These are phyloP conservation scores for Drosophila lini DNA, from an alignment of 1,140 invertebrate species.

Conservation along the genomic window DNA sequence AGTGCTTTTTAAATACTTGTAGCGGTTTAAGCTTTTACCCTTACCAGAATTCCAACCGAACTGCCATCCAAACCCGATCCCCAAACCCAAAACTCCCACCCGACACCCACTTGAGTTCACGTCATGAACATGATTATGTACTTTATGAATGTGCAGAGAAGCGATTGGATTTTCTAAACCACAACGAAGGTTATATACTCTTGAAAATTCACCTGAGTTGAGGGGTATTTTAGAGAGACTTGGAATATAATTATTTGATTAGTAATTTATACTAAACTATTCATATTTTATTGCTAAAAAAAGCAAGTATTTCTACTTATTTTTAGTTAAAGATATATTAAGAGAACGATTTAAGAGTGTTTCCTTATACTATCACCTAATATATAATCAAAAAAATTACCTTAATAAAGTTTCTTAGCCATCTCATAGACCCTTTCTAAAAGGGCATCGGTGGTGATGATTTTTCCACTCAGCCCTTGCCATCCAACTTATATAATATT, in stretches of 20 bases:
- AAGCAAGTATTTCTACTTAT: neutral
- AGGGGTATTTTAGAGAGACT: too few relatives aligned
- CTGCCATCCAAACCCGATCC: slow-evolving; percentile 8
- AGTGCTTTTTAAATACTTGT: slow-evolving; percentile 81
- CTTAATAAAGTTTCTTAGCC: too few relatives aligned
- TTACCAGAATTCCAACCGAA: slow-evolving; percentile 29
- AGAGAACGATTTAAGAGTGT: neutral
- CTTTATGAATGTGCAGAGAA: slow-evolving; percentile 76
- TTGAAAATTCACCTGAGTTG: too few relatives aligned
- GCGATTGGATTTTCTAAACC: slow-evolving; percentile 20
- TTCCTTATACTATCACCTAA: too few relatives aligned
- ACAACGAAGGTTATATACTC: slow-evolving; percentile 9
- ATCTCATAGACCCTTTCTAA: neutral
- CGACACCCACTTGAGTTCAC: slow-evolving; percentile 70
- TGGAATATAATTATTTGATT: neutral
- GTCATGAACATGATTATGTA: slow-evolving; percentile 82
- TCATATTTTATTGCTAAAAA: neutral
- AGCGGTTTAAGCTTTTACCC: slow-evolving; percentile 76
- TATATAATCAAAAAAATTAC: neutral
- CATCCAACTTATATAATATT: slow-evolving; percentile 73
- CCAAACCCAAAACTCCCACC: slow-evolving; percentile 21
- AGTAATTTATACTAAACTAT: neutral
- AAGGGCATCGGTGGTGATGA: slow-evolving; percentile 42
- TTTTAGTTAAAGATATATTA: neutral
- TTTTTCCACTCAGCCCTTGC: slow-evolving; percentile 47